Evolutionary conservation across 2,113 vertebrate species (phyloP), one percentile per base, ranked within the genome.

Genomic region (Myanophis thanlyinensis): DNA sequence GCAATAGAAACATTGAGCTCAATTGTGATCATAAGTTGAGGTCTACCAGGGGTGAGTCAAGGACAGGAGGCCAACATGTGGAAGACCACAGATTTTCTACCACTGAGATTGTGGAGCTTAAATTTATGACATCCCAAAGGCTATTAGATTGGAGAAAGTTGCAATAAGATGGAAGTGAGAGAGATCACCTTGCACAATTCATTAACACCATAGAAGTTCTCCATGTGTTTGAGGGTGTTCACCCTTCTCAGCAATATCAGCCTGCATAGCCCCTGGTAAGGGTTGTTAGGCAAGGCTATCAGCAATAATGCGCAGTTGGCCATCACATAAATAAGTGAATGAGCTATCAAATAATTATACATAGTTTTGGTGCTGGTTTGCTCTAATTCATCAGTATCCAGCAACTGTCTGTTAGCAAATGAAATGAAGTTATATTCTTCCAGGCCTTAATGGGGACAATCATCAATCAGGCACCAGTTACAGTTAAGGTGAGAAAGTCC

Each of bases 401-500:
- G 62, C 25, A 35, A 52, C 44, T 85, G 52, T 48, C 87, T 40
- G n/a, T 56, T 88, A 85, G 91, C 67, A 92, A 92, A 92, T 92
- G 87, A 92, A 85, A 92, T 92, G 85, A 47, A 54, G 91, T 87
- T n/a, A n/a, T 52, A 89, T 52, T 27, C 84, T 56, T 84, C 51
- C 51, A 89, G 51, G 62, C 84, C 44, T 87, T 92, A 92, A 92
- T 92, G 91, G 87, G 87, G 89, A 51, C 10, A 4, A 85, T 85
- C 87, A 92, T 92, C 44, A 92, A 92, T 92, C 91, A 92, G 91
- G 40, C 52, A 84, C 20, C n/a, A 56, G 67, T 44, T 44, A 23
- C 62, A 48, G 51, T 30, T 89, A 88, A 92, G 87, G 67, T 89
- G 51, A 46, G 53, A 48, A 89, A 89, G 87, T 67, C 88, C 67